These are phyloP conservation scores for Polymixis flavicincta DNA, from an alignment of 2,888 invertebrate genomes.

Conservation along the genomic window DNA sequence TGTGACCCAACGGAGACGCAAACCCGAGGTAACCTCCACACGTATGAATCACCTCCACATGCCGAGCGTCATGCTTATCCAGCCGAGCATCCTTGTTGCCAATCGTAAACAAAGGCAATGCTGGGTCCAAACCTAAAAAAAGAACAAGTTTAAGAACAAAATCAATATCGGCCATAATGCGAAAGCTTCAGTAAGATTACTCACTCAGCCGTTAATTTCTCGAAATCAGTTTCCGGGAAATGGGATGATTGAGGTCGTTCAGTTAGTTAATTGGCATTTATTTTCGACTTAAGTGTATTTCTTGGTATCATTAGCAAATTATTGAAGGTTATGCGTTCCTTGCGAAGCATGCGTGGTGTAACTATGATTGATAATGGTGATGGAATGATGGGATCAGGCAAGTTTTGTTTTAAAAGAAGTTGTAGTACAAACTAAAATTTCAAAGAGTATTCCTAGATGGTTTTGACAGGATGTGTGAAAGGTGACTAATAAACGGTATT, in stretches of 20 bases:
- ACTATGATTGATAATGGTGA: background rate
- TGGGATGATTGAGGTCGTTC: slow-evolving; percentile 1
- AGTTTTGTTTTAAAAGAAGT: background rate
- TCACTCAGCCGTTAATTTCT: slow-evolving; percentile 18
- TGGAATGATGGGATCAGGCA: background rate
- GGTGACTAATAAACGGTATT: background rate
- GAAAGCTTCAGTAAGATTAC: slow-evolving; percentile 15
- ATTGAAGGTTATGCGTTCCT: background rate
- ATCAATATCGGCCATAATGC: slow-evolving; percentile 11
- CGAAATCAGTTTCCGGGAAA: slow-evolving; percentile 28
- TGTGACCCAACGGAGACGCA: slow-evolving; percentile 90
- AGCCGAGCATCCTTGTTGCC: slow-evolving; percentile 89
- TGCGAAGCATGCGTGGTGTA: background rate
- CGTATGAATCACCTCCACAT: slow-evolving; percentile 92
- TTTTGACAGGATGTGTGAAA: background rate
- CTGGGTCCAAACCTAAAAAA: slow-evolving; percentile 90
- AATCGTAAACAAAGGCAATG: slow-evolving; percentile 89
- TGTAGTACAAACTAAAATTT: background rate
- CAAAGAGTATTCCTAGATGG: background rate
- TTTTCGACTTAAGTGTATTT: slow-evolving; percentile 2
- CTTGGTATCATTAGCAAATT: background rate
- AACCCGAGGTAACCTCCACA: slow-evolving; percentile 92
- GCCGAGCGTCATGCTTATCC: slow-evolving; percentile 90
- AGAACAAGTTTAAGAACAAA: background rate
- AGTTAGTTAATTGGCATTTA: slow-evolving; percentile 9